Base-by-base conservation (phyloP, 2,888 invertebrate species). In the Eristalinus aeneus region DNA sequence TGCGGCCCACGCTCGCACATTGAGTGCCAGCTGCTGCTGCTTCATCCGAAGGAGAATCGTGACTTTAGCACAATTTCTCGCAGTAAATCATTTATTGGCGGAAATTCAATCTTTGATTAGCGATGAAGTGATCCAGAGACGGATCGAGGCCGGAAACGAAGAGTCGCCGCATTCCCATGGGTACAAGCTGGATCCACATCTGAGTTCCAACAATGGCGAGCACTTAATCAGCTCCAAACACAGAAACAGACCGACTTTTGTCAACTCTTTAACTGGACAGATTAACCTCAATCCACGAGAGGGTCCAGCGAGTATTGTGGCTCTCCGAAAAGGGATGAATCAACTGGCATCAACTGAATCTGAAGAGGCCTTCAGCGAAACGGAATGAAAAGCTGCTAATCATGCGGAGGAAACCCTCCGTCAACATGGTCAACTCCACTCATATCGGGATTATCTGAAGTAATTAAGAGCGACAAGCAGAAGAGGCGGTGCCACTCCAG, bases 371-470 rank as follows among this genome's bases (percentile, higher is more conserved):
- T 39, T 22, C n/a, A 53, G 65, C 34, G 36, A 39, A 34, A 31
- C 34, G 36, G 36, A 34, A 31, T 39, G 12, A 11, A 76, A 56
- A 72, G 39, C 5, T 12, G 12, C 39, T n/a, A 39, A 39, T 12
- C 12, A n/a, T 39, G 9, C 9, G 65, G n/a, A 46, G 12, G 71
- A 53, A 63, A 75, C 39, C 68, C 58, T 65, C 77, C 77, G 61
- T 27, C 36, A 39, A 73, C 73, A 81, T 77, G 71, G 73, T 53
- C 67, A 34, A 64, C 68, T 72, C 61, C 69, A 64, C 72, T 68
- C 60, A 58, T 61, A 39, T 58, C 63, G 53, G 81, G 81, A 86
- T 86, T 86, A 86, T 86, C 81, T 81, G 22, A 61, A 77, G 75
- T 79, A 72, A 85, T 85, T 80, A 80, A 80, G 68, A 74, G 53